Percentiles rank a stretch among this genome's conserved stretches.
These are phyloP conservation scores for Apogon talboti DNA, from an alignment of 2,797 vertebrate genomes.

Conservation along the genomic window DNA sequence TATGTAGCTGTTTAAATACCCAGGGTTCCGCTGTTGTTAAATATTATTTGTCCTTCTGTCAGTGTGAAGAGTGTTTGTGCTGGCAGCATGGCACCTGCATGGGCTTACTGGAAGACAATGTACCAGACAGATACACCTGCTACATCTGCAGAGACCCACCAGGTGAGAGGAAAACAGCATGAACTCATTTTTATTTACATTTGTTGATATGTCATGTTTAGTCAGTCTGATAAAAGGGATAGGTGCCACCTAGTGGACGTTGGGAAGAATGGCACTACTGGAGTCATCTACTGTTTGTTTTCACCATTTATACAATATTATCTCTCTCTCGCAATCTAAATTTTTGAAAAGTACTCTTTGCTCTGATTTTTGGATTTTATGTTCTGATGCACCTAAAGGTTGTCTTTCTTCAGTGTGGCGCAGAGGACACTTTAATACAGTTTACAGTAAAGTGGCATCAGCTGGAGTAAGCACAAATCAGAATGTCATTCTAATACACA, in stretches of 20 bases:
- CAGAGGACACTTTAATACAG: too few species aligned
- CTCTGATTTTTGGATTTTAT: not conserved
- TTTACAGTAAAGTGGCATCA: too few species aligned
- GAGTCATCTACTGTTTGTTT: not conserved
- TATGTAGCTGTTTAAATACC: not conserved
- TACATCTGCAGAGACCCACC: constrained; percentile 96
- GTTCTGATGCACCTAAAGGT: not conserved
- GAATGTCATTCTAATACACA: too few species aligned
- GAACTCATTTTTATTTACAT: not conserved
- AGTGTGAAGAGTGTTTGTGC: constrained; percentile 98
- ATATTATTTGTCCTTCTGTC: constrained; percentile 25
- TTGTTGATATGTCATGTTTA: not conserved
- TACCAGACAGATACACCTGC: constrained; percentile 94
- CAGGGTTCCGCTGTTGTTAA: not conserved
- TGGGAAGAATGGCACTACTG: not conserved
- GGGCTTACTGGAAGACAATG: constrained; percentile 95
- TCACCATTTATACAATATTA: not conserved
- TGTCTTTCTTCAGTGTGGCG: too few species aligned
- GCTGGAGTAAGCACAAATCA: too few species aligned
- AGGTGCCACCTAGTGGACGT: constrained; percentile 31
- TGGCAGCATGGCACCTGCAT: constrained; percentile 99
- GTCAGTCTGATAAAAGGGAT: not conserved
- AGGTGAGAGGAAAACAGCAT: constrained; percentile 82
- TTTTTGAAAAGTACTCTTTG: not conserved
- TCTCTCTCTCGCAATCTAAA: too few species aligned